These are phyloP conservation scores for Hyaena hyaena DNA, from an alignment of 2,113 vertebrate genomes.

Conservation along the genomic window DNA sequence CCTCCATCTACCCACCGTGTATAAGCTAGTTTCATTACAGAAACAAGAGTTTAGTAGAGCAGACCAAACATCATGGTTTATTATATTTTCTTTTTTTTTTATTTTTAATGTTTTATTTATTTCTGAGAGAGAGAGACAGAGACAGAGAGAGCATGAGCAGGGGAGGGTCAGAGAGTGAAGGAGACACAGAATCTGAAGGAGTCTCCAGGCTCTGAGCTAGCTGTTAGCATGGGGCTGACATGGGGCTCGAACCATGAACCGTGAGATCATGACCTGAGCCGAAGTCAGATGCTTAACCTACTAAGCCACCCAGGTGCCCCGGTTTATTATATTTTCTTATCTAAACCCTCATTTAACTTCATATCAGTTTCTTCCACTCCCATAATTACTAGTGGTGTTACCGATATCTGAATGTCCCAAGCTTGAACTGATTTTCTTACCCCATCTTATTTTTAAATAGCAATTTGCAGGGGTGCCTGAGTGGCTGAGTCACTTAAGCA, in stretches of 20 bases:
- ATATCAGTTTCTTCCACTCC: neutral
- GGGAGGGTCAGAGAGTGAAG: too few species aligned
- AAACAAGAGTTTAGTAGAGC: neutral
- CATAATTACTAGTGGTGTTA: neutral
- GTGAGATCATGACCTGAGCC: too few species aligned
- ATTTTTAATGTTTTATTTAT: too few species aligned
- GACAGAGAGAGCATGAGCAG: too few species aligned
- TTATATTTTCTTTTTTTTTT: neutral
- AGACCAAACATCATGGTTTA: neutral
- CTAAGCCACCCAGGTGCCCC: too few species aligned
- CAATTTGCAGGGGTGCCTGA: neutral
- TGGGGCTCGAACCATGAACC: too few species aligned
- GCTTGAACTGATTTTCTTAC: neutral
- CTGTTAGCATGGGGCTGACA: too few species aligned
- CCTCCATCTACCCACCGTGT: neutral
- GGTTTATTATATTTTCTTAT: neutral
- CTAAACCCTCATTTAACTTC: neutral
- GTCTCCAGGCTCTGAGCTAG: too few species aligned
- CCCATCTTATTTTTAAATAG: neutral
- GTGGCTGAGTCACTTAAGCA: too few species aligned
- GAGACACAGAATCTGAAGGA: too few species aligned
- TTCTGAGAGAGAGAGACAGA: too few species aligned
- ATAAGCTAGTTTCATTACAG: neutral
- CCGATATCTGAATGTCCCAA: neutral
- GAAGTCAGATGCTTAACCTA: too few species aligned